These are phyloP conservation scores for Microtus obscurus DNA, from an alignment of 2,797 vertebrate species.

Conservation along the genomic window DNA sequence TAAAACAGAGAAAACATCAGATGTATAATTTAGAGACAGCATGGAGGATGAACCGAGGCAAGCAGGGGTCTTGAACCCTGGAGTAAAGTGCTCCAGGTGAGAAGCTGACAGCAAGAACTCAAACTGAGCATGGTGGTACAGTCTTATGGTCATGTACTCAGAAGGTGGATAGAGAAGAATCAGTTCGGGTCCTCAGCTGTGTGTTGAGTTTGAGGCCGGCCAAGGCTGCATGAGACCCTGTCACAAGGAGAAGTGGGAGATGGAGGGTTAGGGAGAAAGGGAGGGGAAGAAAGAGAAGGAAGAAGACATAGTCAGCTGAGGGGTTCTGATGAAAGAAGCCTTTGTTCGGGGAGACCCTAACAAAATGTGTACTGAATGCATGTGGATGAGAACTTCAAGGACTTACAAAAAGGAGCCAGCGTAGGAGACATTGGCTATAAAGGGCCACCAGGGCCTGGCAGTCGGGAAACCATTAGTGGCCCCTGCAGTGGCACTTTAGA, in stretches of 20 bases:
- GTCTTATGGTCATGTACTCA: neutral
- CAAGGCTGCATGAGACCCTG: neutral
- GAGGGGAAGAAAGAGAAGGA: neutral
- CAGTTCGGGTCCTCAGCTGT: neutral
- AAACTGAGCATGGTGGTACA: neutral
- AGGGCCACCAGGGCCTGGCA: neutral
- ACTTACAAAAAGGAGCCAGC: neutral
- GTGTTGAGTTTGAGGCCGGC: neutral
- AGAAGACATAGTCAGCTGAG: neutral
- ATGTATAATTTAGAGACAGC: neutral
- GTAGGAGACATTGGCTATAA: neutral
- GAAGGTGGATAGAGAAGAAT: neutral
- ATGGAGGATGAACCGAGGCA: neutral
- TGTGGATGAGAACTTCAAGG: neutral
- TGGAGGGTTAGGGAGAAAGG: no score
- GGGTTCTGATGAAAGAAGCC: neutral
- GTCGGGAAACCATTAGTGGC: neutral
- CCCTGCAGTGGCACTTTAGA: neutral
- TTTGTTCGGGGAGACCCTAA: neutral
- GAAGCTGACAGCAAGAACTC: neutral
- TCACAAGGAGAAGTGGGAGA: neutral
- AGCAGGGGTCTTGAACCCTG: neutral
- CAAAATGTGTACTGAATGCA: neutral
- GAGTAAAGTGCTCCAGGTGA: neutral
- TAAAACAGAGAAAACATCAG: neutral